Conservation (phyloP, 2,888 invertebrate species). For the Sinopyrophorus schimmeli region DNA sequence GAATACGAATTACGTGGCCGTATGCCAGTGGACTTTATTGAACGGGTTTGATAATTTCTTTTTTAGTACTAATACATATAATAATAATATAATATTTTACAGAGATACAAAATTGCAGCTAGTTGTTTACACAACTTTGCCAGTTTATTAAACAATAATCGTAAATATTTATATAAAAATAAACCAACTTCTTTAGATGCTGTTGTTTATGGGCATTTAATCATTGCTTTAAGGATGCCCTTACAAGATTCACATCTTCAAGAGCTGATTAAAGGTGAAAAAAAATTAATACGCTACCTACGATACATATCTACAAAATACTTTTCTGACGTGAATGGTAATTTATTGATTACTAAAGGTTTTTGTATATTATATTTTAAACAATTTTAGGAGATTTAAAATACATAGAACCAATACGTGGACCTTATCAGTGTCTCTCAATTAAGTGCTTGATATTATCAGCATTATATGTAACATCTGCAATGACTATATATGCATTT, state of each 20-base stretch:
- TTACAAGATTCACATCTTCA: slow-evolving; percentile 75
- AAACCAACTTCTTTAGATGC: slow-evolving; percentile 79
- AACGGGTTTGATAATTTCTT: too few species aligned
- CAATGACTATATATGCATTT: slow-evolving; percentile 18
- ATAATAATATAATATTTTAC: too few species aligned
- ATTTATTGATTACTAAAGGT: too few species aligned
- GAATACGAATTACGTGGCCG: too few species aligned
- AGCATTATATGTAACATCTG: slow-evolving; percentile 1
- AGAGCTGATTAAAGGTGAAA: slow-evolving; percentile 71
- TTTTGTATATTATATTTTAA: neutral
- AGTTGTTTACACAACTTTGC: slow-evolving; percentile 80
- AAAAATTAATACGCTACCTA: slow-evolving; percentile 76
- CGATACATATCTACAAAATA: too few species aligned
- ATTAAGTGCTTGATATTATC: slow-evolving; percentile 9
- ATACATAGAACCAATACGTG: slow-evolving; percentile 9
- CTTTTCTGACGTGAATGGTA: too few species aligned
- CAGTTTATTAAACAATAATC: slow-evolving; percentile 67
- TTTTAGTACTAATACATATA: too few species aligned
- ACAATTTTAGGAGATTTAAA: slow-evolving; percentile 12
- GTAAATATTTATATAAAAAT: slow-evolving; percentile 80
- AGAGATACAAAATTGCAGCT: slow-evolving; percentile 61
- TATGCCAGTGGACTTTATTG: too few species aligned
- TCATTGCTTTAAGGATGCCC: slow-evolving; percentile 76
- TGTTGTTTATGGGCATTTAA: slow-evolving; percentile 80
- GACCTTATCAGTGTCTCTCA: slow-evolving; percentile 1